Base-by-base conservation (phyloP, 2,888 invertebrate species). In the Tethea ocularis region DNA sequence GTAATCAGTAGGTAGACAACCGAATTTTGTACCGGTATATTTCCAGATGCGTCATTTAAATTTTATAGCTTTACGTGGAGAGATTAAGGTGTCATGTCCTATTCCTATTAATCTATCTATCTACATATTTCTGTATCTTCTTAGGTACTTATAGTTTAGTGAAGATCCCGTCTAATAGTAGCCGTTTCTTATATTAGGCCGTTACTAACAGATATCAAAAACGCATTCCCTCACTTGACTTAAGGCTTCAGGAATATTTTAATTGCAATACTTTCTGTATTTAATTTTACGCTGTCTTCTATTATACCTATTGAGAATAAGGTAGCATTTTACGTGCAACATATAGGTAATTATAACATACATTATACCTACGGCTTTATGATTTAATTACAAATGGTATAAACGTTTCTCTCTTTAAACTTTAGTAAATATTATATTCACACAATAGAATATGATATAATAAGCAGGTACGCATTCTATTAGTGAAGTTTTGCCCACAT, bases 401-500 rank as follows among this genome's bases (percentile, higher is more conserved):
- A 29, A 11, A 29, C 8, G 29, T 41, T 20, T 17, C 15, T 15
- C 0, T n/a, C 2, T 10, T 2, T 46, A 10, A 20, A 46, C 15
- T 15, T 7, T 41, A 17, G 1, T n/a, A 54, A 22, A 22, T 54
- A 57, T n/a, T 56, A 52, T 23, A 58, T 65, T 62, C 62, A 70
- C 61, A 62, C 57, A 52, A 56, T 61, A 52, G 58, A 61, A 58
- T 57, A 67, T 36, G 60, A 54, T 65, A 51, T 69, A 72, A 74
- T 73, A 62, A 68, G 60, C 64, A 61, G 65, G 59, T 64, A 74
- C 46, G 46, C 46, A 20, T 46, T 46, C 46, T 46, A 46, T 46
- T 46, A 46, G 46, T 46, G 20, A 66, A 67, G 70, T 58, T 62
- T 70, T 60, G 68, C 60, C 67, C 66, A 69, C 64, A 69, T 62